Conservation (phyloP, 1,140 invertebrate genomes). For the Cardiocondyla obscurior region DNA sequence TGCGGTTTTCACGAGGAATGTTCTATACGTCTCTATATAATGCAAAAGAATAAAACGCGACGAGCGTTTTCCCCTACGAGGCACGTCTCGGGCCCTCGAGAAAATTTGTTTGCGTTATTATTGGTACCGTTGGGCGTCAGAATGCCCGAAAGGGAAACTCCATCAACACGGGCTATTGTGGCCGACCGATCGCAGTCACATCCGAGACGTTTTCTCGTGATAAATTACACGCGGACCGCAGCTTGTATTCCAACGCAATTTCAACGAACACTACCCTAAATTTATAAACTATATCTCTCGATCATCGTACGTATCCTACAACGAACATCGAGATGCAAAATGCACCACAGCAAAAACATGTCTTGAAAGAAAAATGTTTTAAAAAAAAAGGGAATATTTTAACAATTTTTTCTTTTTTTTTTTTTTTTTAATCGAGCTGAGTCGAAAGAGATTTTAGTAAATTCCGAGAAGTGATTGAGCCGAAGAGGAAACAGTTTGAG, state of each 20-base stretch:
- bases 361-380: neutral
- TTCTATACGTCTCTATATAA: slow-evolving; percentile 38
- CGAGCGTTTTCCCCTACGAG: neutral
- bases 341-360: neutral
- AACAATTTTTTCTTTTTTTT: neutral
- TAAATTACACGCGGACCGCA: slow-evolving; percentile 20
- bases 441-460: neutral
- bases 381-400: neutral
- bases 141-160: neutral
- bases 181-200: slow-evolving; percentile 16
- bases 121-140: slow-evolving; percentile 59
- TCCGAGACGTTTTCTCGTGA: slow-evolving; percentile 28
- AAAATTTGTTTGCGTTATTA: slow-evolving; percentile 77
- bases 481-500: slow-evolving; percentile 2
- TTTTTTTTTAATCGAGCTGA: neutral
- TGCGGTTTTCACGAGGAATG: slow-evolving; percentile 37
- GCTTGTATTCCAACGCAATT: neutral
- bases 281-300: neutral
- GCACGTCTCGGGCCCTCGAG: slow-evolving; percentile 21
- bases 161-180: slow-evolving; percentile 43
- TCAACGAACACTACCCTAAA: neutral
- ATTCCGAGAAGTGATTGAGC: slow-evolving; percentile 2
- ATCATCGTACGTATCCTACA: neutral
- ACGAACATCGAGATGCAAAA: neutral
- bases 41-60: slow-evolving; percentile 25